phyloP scores from a whole-genome alignment of 2,113 vertebrate genomes.

The Alaudala cheleensis region DNA sequence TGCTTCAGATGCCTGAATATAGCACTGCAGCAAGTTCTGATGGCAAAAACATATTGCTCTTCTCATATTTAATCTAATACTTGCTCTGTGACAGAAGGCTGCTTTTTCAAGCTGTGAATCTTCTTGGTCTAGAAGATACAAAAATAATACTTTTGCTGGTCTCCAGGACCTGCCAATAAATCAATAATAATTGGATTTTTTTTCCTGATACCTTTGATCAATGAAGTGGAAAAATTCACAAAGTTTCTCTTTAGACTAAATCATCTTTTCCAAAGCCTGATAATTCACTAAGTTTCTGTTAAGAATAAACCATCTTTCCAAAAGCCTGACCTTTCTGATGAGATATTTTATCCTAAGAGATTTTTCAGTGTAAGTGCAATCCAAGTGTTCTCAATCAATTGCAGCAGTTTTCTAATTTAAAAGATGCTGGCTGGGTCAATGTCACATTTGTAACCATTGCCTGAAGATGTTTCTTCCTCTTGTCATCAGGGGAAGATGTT shows the following conservation, averaged over 20 bases:
- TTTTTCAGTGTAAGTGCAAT: background rate
- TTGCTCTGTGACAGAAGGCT: background rate
- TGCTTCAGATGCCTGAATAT: background rate
- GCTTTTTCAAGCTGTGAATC: background rate
- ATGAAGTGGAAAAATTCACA: background rate
- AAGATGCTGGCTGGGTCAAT: background rate
- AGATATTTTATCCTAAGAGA: background rate
- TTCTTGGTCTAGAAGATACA: background rate
- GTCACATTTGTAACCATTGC: conserved; percentile 22
- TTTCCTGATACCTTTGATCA: background rate
- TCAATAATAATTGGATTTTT: background rate
- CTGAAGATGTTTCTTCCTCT: conserved; percentile 26
- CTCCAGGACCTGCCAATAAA: background rate
- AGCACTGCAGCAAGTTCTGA: background rate
- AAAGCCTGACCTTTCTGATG: background rate
- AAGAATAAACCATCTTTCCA: background rate
- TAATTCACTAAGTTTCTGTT: background rate
- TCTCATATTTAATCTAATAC: background rate
- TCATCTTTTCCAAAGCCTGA: background rate
- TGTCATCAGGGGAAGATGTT: conserved; percentile 4
- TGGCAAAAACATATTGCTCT: background rate
- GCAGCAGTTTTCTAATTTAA: conserved; percentile 16
- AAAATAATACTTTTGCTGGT: background rate
- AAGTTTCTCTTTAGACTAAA: conserved; percentile 7
- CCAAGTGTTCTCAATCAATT: conserved; percentile 1